Evolutionary conservation across 2,888 invertebrate genomes (phyloP).

Genomic region (Scaptomyza polygonia): DNA sequence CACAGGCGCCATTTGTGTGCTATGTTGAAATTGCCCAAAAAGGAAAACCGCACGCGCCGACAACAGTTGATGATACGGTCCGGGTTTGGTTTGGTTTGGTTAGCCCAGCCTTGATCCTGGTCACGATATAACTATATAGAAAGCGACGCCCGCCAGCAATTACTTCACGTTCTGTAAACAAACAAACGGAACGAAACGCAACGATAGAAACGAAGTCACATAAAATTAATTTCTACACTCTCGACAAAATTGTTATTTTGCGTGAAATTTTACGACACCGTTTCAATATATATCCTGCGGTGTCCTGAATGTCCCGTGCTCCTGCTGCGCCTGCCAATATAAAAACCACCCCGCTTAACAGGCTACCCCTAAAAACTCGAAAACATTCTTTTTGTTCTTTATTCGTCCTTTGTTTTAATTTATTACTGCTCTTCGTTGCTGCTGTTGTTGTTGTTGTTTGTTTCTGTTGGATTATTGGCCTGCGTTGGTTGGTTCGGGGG

Average conservation of each 20-base stretch:
- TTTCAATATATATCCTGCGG: constrained; percentile 32
- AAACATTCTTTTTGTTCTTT: constrained; percentile 29
- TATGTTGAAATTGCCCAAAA: constrained; percentile 23
- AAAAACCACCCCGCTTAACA: constrained; percentile 60
- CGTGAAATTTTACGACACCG: constrained; percentile 65
- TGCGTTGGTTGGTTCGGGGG: constrained; percentile 44
- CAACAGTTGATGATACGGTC: constrained; percentile 14
- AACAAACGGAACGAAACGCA: constrained; percentile 53
- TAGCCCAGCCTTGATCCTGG: constrained; percentile 30
- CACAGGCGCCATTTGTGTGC: constrained; percentile 55
- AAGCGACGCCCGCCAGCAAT: constrained; percentile 66
- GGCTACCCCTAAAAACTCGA: constrained; percentile 4
- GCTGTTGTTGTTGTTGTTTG: constrained; percentile 22
- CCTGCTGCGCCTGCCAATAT: constrained; percentile 14
- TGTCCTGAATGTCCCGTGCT: constrained; percentile 14
- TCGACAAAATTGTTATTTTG: constrained; percentile 73
- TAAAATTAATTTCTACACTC: constrained; percentile 72
- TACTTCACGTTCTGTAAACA: constrained; percentile 73
- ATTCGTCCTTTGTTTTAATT: constrained; percentile 17
- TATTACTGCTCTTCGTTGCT: constrained; percentile 19
- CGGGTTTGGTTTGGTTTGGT: constrained; percentile 3
- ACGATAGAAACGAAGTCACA: constrained; percentile 43
- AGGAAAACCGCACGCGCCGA: constrained; percentile 64
- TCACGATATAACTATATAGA: constrained; percentile 27
- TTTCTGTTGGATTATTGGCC: constrained; percentile 64